These are phyloP conservation scores for Aphis gossypii DNA, from an alignment of 1,140 invertebrate genomes.

Conservation along the genomic window DNA sequence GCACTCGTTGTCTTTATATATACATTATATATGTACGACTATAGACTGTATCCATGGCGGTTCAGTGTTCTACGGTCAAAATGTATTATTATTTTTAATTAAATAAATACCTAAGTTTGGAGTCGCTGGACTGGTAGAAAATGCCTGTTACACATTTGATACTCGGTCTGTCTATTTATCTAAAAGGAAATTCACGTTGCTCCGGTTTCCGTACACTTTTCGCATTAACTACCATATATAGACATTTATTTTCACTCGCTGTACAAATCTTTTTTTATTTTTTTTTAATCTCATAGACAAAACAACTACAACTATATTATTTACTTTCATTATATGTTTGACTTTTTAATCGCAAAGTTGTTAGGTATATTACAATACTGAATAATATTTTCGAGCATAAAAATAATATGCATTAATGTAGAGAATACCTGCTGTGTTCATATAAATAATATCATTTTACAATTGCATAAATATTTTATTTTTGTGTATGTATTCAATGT, in stretches of 20 bases:
- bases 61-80: neutral
- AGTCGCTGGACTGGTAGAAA: neutral
- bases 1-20: neutral
- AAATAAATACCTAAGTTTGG: conserved; percentile 8
- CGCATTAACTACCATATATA: neutral
- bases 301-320: neutral
- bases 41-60: neutral
- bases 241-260: neutral
- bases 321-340: neutral
- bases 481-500: neutral
- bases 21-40: neutral
- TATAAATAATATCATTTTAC: neutral
- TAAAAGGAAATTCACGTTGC: neutral
- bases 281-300: neutral
- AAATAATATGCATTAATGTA: neutral
- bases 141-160: neutral
- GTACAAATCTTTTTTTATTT: neutral
- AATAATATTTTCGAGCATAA: neutral
- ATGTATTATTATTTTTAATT: conserved; percentile 16
- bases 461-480: neutral
- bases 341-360: neutral
- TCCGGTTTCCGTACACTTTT: neutral
- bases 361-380: neutral
- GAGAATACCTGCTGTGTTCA: neutral
- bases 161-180: neutral